Conservation (phyloP, 2,113 vertebrate species). For the Aramus guarauna region DNA sequence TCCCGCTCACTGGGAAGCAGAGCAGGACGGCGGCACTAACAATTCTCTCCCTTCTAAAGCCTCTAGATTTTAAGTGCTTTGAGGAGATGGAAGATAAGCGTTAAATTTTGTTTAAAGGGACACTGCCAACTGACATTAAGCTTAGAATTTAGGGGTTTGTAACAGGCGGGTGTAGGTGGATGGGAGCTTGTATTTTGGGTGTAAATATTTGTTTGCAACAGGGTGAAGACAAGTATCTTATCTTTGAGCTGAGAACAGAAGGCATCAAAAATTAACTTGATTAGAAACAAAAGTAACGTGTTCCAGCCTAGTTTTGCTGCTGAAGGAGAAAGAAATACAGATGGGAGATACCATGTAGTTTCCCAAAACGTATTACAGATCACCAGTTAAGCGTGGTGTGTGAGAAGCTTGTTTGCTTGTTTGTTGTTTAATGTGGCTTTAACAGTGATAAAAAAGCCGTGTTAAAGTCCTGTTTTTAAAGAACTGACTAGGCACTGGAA, state of each 20-base stretch:
- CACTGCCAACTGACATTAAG: neutral
- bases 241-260: neutral
- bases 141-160: neutral
- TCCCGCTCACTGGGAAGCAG: neutral
- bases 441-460: neutral
- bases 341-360: neutral
- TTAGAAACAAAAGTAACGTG: neutral
- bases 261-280: neutral
- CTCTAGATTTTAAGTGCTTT: neutral
- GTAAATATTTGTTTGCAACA: neutral
- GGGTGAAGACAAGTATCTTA: neutral
- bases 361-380: neutral
- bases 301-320: neutral
- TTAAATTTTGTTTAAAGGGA: conserved; percentile 57
- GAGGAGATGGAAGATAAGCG: conserved; percentile 18
- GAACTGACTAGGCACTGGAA: neutral
- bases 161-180: neutral
- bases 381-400: neutral
- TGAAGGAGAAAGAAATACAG: neutral
- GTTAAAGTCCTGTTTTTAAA: neutral
- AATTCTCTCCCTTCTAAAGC: neutral
- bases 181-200: neutral
- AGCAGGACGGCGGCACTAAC: neutral
- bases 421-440: neutral
- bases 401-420: neutral